Conservation (phyloP, 2,797 vertebrate genomes). For the Eutrigla gurnardus region DNA sequence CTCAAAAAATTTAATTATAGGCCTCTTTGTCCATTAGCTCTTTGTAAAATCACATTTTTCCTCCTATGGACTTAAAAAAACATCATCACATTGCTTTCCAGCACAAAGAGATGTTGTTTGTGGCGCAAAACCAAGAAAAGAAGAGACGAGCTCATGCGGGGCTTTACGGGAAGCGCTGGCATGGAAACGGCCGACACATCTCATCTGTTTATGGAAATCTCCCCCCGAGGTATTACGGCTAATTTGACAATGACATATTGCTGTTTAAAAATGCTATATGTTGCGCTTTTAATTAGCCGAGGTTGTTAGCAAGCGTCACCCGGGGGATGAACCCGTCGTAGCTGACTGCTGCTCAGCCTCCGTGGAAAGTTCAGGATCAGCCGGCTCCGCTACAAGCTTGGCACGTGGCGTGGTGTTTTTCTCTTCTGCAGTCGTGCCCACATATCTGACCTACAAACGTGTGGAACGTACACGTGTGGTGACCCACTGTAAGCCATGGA, state of each 20-base stretch:
- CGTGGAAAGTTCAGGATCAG: slow-evolving; percentile 67
- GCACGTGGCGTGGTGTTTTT: slow-evolving; percentile 41
- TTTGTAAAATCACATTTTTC: background rate
- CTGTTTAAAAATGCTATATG: slow-evolving; percentile 35
- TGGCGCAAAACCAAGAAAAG: slow-evolving; percentile 28
- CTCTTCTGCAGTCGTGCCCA: slow-evolving; percentile 31
- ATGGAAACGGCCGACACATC: slow-evolving; percentile 13
- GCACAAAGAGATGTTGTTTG: slow-evolving; percentile 8
- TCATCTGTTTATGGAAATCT: slow-evolving; percentile 49
- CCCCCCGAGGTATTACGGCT: slow-evolving; percentile 34
- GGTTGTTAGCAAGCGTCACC: background rate
- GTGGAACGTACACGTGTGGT: slow-evolving; percentile 54
- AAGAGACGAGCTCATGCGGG: slow-evolving; percentile 28
- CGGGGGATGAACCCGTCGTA: too few species aligned
- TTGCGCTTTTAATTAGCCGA: slow-evolving; percentile 47
- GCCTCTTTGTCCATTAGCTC: background rate
- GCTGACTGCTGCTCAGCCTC: slow-evolving; percentile 14
- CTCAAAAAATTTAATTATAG: background rate
- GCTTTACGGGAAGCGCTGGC: slow-evolving; percentile 34
- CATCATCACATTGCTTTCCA: background rate
- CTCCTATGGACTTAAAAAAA: background rate
- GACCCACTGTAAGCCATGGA: slow-evolving; percentile 54
- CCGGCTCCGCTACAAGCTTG: slow-evolving; percentile 60
- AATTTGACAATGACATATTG: slow-evolving; percentile 50
- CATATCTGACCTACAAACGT: slow-evolving; percentile 70